Conservation (phyloP, 35 echinoderm and acorn worm genomes). For the Ophiothrix spiculata region DNA sequence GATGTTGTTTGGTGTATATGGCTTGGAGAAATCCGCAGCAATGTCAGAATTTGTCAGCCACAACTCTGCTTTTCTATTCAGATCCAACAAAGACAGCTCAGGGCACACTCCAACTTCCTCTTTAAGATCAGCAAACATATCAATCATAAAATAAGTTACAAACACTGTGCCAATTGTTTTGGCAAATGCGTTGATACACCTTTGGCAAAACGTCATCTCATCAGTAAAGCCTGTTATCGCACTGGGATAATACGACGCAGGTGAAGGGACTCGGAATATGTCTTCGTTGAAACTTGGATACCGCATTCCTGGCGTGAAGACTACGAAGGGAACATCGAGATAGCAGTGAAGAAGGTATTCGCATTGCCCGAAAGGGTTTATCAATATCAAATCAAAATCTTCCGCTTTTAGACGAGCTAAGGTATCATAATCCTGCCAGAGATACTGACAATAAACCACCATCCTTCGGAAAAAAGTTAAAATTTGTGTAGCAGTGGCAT, state of each 20-base stretch:
- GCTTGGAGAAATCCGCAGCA: slow-evolving; percentile 30
- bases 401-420: neutral
- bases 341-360: slow-evolving; percentile 12
- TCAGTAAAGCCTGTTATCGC: slow-evolving; percentile 14
- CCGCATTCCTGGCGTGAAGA: neutral
- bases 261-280: neutral
- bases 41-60: slow-evolving; percentile 35
- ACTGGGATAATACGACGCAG: slow-evolving; percentile 23
- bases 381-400: slow-evolving; percentile 27
- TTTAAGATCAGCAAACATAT: neutral
- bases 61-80: slow-evolving; percentile 22
- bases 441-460: neutral
- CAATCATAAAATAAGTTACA: neutral
- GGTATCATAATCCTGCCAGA: slow-evolving; percentile 14
- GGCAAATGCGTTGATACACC: neutral
- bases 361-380: neutral
- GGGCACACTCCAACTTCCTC: neutral
- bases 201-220: slow-evolving; percentile 14
- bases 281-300: slow-evolving; percentile 17
- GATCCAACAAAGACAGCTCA: neutral
- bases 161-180: neutral
- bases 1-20: slow-evolving; percentile 25
- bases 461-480: neutral
- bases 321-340: slow-evolving; percentile 30
- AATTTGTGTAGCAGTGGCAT: neutral